phyloP scores from a whole-genome alignment of 2,797 vertebrate genomes.

The Saxicola maurus region DNA sequence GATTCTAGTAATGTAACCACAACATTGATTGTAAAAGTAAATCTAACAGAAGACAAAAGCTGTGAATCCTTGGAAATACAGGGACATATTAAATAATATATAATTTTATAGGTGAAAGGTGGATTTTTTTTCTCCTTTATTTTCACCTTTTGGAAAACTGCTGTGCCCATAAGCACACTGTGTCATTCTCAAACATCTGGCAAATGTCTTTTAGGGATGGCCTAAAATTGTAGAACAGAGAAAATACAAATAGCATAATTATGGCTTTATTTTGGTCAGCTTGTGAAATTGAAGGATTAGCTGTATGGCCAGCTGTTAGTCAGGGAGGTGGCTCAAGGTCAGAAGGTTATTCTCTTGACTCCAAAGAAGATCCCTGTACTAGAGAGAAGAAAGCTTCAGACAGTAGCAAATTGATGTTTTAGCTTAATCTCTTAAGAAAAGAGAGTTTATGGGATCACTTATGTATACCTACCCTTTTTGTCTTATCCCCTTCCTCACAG shows the following conservation, averaged over 20 bases:
- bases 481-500: background rate
- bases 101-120: background rate
- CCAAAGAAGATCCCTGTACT: background rate
- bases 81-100: background rate
- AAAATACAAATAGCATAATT: constrained; percentile 52
- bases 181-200: constrained; percentile 29
- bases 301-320: background rate
- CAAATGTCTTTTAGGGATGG: background rate
- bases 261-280: constrained; percentile 25
- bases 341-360: constrained; percentile 31
- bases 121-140: background rate
- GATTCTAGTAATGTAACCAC: background rate
- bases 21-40: background rate
- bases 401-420: background rate
- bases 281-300: constrained; percentile 59
- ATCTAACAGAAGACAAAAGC: background rate
- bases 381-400: background rate
- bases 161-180: background rate
- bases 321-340: constrained; percentile 39
- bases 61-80: background rate
- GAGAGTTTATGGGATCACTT: background rate
- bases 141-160: background rate
- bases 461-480: background rate
- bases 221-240: constrained; percentile 37
- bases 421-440: background rate